Evolutionary conservation across 2,113 vertebrate species (phyloP), one percentile per base, ranked within the genome.

Genomic region (Toxostoma redivivum): DNA sequence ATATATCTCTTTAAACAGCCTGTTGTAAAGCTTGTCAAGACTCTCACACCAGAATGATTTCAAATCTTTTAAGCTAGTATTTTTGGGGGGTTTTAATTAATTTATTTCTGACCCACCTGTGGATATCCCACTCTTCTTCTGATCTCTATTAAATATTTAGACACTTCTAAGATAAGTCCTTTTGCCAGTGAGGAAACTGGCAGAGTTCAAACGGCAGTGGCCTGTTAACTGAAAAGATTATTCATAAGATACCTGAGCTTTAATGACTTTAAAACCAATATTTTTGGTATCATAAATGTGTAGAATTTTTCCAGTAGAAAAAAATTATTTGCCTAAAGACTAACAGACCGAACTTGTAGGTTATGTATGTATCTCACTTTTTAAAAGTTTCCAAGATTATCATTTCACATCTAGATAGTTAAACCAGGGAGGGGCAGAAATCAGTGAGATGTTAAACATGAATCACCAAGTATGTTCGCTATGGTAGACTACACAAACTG

Each of bases 391-490:
- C 72, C 19, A 48, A 91, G 37, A 79, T 44, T 84, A 53, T 19
- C 5, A 57, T 93, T 94, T 95, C 62, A 54, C 58, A 95, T 42
- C 54, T 80, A 86, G 57, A 50, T 72, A 80, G 42, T 74, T 89
- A 88, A 96, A 84, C 21, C 5, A 40, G 28, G 19, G 3, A 56
- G 9, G 13, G 2, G 7, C 2, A 8, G 7, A 35, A 74, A 79
- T 31, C 38, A 81, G 53, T 90, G 62, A 97, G 95, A 90, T 51
- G 85, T 62, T 86, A 82, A 94, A 94, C 58, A n/a, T 19, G 24
- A 60, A 54, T 86, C 92, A 50, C 53, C 33, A 53, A 53, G 33
- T 38, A 50, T 19, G 20, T 42, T 91, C 48, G 40, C 78, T 51
- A 70, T 37, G 42, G 33, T 30, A 82, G 62, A 53, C 22, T 90